Evolutionary conservation across 2,888 invertebrate species (phyloP), one percentile per base, ranked within the genome.

Genomic region (Cryptus armator): DNA sequence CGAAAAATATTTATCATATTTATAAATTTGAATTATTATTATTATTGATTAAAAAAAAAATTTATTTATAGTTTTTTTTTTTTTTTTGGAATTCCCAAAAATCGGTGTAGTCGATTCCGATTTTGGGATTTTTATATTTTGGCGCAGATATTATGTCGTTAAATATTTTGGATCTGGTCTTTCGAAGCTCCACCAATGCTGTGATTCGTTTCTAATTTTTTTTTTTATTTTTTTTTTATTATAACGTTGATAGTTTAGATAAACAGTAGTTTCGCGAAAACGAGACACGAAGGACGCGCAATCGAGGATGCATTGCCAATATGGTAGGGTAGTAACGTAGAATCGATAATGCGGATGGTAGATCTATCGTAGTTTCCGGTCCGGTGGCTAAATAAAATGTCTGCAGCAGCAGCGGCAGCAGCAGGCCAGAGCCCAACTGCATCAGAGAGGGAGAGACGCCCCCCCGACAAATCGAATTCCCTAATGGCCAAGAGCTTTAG

Each of bases 401-500:
- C 84, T 84, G 76, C 78, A 79, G 82, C 82, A 85, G 84, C 43
- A 44, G 16, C 3, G 37, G 37, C 37, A 2, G 59, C 75, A 75
- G 79, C 59, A 67, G 64, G 32, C 71, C 56, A 46, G 37, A 37
- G 75, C 59, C 74, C 71, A 16, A 67, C 78, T 75, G 82, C 75
- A 59, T 70, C 29, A 77, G 53, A 72, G 56, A 76, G 78, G 59
- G 71, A 59, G 77, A 67, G 51, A 32, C 66, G 43, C 14, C 51
- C 37, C 10, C 16, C 84, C 86, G 83, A 87, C 87, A 88, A 88
- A 89, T 89, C 86, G 87, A 89, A 89, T 89, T 89, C 86, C 85
- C 87, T 87, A 87, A 89, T 88, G 86, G 87, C 37, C 87, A 88
- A 87, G 88, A 87, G 87, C 86, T 87, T 87, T 87, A 88, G 87